These are phyloP conservation scores for Harpagoxenus sublaevis DNA, from an alignment of 2,888 invertebrate genomes.

Conservation along the genomic window DNA sequence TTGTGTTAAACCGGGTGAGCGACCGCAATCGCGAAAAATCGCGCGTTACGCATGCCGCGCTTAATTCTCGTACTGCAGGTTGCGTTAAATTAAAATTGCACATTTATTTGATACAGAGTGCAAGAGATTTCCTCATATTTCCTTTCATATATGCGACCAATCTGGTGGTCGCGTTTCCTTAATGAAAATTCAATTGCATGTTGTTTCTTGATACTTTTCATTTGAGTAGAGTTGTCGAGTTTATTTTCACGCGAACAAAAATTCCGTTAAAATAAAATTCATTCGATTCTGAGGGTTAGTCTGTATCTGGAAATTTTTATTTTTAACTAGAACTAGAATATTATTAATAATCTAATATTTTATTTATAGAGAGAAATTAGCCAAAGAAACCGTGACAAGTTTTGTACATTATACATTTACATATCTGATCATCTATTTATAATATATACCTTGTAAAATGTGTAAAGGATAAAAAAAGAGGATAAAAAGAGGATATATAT, in stretches of 20 bases:
- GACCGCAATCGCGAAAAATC: conserved; percentile 33
- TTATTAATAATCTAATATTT: not conserved
- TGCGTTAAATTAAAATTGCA: conserved; percentile 31
- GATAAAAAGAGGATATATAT: no score
- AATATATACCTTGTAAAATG: not conserved
- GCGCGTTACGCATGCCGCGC: conserved; percentile 16
- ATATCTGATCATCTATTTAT: not conserved
- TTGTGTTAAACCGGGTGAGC: conserved; percentile 1
- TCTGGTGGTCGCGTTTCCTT: not conserved
- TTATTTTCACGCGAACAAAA: not conserved
- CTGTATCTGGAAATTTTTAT: not conserved
- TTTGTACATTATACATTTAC: not conserved
- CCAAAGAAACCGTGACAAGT: not conserved
- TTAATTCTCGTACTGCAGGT: not conserved
- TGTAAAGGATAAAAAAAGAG: not conserved
- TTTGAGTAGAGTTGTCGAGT: not conserved
- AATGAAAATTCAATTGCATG: not conserved
- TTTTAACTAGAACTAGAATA: not conserved
- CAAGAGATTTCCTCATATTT: not conserved
- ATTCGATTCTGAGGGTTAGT: not conserved
- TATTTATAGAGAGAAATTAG: conserved; percentile 4
- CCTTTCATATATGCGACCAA: not conserved
- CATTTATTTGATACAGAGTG: conserved; percentile 19
- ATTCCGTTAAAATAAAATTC: not conserved
- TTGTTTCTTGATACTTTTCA: not conserved